A percentile compares a stretch with the other conserved stretches of the same genome.
Conservation (phyloP, 2,888 invertebrate genomes). For the Alcis repandata region DNA sequence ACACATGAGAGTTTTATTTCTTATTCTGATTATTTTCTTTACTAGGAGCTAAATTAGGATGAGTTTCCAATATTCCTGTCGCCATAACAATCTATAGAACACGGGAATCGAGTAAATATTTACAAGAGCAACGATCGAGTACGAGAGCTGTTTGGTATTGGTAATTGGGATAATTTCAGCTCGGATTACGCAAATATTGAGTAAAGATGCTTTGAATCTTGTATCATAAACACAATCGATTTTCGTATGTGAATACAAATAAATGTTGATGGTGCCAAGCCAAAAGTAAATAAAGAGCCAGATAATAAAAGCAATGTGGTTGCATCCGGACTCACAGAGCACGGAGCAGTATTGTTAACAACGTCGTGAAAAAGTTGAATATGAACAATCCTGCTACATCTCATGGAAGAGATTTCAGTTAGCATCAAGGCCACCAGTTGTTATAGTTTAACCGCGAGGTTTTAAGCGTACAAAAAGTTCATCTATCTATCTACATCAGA, state of each 20-base stretch:
- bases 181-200: slow-evolving; percentile 35
- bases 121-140: slow-evolving; percentile 12
- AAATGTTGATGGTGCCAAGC: not conserved
- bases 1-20: not conserved
- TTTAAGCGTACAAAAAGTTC: too few species aligned
- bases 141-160: slow-evolving; percentile 15
- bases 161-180: slow-evolving; percentile 20
- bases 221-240: slow-evolving; percentile 12
- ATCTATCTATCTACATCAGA: too few species aligned
- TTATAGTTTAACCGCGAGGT: too few species aligned
- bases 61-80: slow-evolving; percentile 25
- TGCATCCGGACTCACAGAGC: too few species aligned
- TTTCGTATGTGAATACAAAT: not conserved
- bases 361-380: too few species aligned
- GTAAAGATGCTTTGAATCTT: slow-evolving; percentile 29
- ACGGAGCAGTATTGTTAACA: too few species aligned
- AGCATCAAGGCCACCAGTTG: too few species aligned
- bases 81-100: slow-evolving; percentile 14
- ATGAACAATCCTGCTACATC: too few species aligned
- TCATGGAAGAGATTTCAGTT: too few species aligned
- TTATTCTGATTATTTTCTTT: not conserved
- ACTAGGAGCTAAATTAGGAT: slow-evolving; percentile 5
- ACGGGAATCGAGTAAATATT: slow-evolving; percentile 32
- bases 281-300: not conserved
- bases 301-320: too few species aligned